Conservation (phyloP, 2,888 invertebrate species). For the Pedicia rivosa region DNA sequence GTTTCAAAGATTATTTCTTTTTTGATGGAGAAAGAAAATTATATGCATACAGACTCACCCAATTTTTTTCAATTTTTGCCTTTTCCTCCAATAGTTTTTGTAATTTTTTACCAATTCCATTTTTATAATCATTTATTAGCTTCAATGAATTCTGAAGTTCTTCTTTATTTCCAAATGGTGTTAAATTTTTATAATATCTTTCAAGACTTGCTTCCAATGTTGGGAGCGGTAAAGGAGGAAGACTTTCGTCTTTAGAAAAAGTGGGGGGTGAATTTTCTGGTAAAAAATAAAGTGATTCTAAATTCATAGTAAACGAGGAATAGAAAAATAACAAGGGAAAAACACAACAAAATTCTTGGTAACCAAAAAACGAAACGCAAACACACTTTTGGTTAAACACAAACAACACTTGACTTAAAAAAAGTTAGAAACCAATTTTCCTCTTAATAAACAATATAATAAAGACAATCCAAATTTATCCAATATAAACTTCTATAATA, state of each 20-base stretch:
- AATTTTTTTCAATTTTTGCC: conserved; percentile 33
- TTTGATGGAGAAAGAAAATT: background rate
- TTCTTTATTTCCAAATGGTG: conserved; percentile 30
- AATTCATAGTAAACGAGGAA: too few relatives aligned
- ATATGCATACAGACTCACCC: too few relatives aligned
- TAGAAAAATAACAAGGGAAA: too few relatives aligned
- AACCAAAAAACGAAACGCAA: too few relatives aligned
- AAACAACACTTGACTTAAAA: too few relatives aligned
- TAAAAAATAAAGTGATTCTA: conserved; percentile 21
- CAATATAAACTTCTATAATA: too few relatives aligned
- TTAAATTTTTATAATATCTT: conserved; percentile 35
- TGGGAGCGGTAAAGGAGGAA: conserved; percentile 38
- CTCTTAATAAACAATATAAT: too few relatives aligned
- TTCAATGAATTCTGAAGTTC: conserved; percentile 30
- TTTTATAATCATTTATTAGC: conserved; percentile 33
- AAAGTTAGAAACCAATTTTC: too few relatives aligned
- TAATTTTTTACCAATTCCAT: conserved; percentile 32
- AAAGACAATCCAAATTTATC: too few relatives aligned
- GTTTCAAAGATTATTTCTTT: background rate
- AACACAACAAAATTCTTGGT: too few relatives aligned
- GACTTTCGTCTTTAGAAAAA: conserved; percentile 33
- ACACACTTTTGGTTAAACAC: too few relatives aligned
- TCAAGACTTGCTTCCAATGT: conserved; percentile 33
- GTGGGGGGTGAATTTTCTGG: conserved; percentile 24
- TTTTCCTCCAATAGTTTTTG: conserved; percentile 31